A percentile compares a stretch with the other conserved stretches of the same genome.
Evolutionary conservation across 2,888 invertebrate species (phyloP).

Genomic region (Epirrhoe tristata): DNA sequence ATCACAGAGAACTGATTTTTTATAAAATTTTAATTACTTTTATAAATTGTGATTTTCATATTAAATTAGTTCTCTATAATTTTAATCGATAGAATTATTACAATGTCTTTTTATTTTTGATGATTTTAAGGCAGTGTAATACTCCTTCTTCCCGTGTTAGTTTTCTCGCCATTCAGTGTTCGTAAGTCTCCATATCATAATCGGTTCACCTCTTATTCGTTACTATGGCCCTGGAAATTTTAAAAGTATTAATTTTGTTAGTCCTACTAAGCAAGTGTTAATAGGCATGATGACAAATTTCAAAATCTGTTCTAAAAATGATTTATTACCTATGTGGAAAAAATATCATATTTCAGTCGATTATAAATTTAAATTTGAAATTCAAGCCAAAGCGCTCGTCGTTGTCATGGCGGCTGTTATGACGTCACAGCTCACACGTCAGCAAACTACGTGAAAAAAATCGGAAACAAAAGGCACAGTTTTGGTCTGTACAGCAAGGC

Average conservation of each 20-base stretch:
- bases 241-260: not conserved
- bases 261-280: not conserved
- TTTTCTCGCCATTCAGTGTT: slow-evolving; percentile 34
- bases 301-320: too few relatives aligned
- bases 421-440: too few relatives aligned
- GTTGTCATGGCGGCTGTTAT: too few relatives aligned
- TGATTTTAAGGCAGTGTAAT: slow-evolving; percentile 29
- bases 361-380: too few relatives aligned
- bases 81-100: slow-evolving; percentile 27
- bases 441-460: too few relatives aligned
- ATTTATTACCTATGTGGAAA: too few relatives aligned
- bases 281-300: too few relatives aligned
- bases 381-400: too few relatives aligned
- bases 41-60: not conserved
- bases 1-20: slow-evolving; percentile 44
- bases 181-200: slow-evolving; percentile 15
- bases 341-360: too few relatives aligned
- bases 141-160: slow-evolving; percentile 42
- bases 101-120: slow-evolving; percentile 28
- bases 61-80: slow-evolving; percentile 18
- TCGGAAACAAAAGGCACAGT: too few relatives aligned
- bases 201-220: slow-evolving; percentile 26
- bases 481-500: too few relatives aligned
- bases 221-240: slow-evolving; percentile 31
- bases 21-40: not conserved